These are phyloP conservation scores for Notiomystis cincta DNA, from an alignment of 2,113 vertebrate species.

Conservation along the genomic window DNA sequence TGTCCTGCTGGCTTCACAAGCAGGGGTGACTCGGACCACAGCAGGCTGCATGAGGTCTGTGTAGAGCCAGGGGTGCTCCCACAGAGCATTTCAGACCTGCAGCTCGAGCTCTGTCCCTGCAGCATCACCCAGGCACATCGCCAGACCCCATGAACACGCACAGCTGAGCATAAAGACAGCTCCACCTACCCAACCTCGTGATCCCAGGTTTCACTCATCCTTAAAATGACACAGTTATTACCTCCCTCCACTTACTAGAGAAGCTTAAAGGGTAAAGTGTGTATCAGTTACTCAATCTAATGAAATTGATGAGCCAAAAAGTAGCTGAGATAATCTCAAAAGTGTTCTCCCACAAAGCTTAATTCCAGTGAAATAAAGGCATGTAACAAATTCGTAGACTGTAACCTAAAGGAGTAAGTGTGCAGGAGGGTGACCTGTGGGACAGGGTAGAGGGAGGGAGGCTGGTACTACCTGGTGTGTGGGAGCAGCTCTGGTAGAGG, in stretches of 20 bases:
- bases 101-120: neutral
- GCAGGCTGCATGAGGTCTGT: neutral
- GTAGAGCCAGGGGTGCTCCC: neutral
- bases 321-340: neutral
- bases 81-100: neutral
- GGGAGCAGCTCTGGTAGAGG: neutral
- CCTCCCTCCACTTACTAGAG: neutral
- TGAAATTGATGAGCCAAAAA: neutral
- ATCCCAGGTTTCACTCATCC: neutral
- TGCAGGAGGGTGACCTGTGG: neutral
- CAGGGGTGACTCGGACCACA: neutral
- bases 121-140: rapidly evolving
- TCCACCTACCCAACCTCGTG: neutral
- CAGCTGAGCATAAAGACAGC: neutral
- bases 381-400: neutral
- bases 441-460: neutral
- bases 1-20: neutral
- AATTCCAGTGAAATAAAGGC: neutral
- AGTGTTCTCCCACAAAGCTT: neutral
- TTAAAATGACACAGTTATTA: neutral
- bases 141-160: neutral
- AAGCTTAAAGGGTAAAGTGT: neutral
- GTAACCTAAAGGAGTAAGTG: neutral
- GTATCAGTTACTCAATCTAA: neutral
- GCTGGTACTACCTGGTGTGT: neutral